Evolutionary conservation across 2,113 vertebrate species (phyloP).

Genomic region (Tupaia chinensis): DNA sequence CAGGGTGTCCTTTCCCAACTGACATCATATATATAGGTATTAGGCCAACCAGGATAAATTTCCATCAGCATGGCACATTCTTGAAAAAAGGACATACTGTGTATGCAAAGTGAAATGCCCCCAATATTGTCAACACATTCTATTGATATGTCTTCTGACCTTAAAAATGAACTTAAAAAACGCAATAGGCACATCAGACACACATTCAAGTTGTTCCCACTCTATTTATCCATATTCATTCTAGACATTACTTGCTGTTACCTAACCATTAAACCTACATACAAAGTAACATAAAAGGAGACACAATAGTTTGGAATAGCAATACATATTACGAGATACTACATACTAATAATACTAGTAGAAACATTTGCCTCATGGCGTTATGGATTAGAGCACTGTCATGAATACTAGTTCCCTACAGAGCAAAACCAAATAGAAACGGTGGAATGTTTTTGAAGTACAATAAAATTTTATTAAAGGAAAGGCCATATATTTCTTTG

Average conservation of each 20-base stretch:
- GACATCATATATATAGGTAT: neutral
- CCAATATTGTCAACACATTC: neutral
- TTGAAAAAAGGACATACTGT: neutral
- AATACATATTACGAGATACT: neutral
- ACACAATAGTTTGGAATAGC: neutral
- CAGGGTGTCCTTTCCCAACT: neutral
- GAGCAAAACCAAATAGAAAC: conserved; percentile 16
- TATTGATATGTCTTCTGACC: neutral
- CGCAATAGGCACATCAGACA: neutral
- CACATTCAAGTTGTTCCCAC: neutral
- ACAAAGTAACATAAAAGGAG: conserved; percentile 5
- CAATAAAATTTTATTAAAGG: conserved; percentile 33
- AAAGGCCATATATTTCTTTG: conserved; percentile 3
- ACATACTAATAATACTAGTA: neutral
- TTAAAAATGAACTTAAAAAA: conserved; percentile 38
- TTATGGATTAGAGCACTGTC: neutral
- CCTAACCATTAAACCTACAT: neutral
- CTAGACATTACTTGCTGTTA: conserved; percentile 1
- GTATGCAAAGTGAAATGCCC: neutral
- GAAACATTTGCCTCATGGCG: neutral
- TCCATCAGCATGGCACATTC: neutral
- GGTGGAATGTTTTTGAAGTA: neutral
- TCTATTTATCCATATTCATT: neutral
- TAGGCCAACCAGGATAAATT: neutral
- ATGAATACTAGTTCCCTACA: conserved; percentile 9